Percentiles rank a stretch among this genome's conserved stretches.
Conservation (phyloP, 2,888 invertebrate species). For the Fragum sueziense region DNA sequence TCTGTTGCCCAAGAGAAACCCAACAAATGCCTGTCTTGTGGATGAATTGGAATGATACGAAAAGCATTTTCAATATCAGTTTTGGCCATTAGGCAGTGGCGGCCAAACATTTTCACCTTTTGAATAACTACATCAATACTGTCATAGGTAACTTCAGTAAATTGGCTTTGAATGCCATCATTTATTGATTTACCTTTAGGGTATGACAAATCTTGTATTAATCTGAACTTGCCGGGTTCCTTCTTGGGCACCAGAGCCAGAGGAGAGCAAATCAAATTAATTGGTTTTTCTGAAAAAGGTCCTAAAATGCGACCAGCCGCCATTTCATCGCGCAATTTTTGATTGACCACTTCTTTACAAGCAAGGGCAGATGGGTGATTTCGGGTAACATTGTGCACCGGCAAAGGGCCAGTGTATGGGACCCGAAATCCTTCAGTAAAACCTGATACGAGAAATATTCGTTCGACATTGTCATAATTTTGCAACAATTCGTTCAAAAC, state of each 20-base stretch:
- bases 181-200: slow-evolving; percentile 25
- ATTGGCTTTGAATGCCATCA: slow-evolving; percentile 15
- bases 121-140: slow-evolving; percentile 29
- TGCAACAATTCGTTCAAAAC: slow-evolving; percentile 3
- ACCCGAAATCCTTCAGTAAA: slow-evolving; percentile 24
- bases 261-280: slow-evolving; percentile 38
- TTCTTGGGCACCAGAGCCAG: slow-evolving; percentile 37
- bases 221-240: slow-evolving; percentile 18
- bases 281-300: slow-evolving; percentile 6
- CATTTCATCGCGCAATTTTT: slow-evolving; percentile 19
- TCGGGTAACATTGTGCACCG: neutral
- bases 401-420: neutral
- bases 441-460: slow-evolving; percentile 18
- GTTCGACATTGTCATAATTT: slow-evolving; percentile 11
- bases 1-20: slow-evolving; percentile 35
- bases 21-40: slow-evolving; percentile 25
- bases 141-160: slow-evolving; percentile 37
- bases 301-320: slow-evolving; percentile 1
- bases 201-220: slow-evolving; percentile 44
- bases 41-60: slow-evolving; percentile 47
- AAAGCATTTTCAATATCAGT: slow-evolving; percentile 48
- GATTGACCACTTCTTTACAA: neutral
- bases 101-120: slow-evolving; percentile 28
- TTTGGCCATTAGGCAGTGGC: slow-evolving; percentile 37
- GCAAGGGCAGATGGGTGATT: slow-evolving; percentile 36